Evolutionary conservation across 1,140 invertebrate species (phyloP).

Genomic region (Drosophila kohkoa): DNA sequence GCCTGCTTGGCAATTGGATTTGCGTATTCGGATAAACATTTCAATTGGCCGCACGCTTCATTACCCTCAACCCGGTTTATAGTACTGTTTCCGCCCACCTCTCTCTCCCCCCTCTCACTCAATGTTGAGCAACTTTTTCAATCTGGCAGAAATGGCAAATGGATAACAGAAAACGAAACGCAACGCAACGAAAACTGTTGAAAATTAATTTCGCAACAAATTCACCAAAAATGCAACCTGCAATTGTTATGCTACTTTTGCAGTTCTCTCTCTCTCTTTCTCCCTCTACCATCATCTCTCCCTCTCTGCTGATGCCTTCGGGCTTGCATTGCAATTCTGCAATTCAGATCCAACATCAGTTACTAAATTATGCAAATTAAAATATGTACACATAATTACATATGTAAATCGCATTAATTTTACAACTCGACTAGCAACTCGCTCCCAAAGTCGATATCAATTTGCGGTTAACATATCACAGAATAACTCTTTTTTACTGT

Average conservation of each 20-base stretch:
- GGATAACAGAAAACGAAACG: constrained; percentile 30
- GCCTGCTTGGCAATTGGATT: constrained; percentile 70
- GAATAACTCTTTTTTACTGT: constrained; percentile 27
- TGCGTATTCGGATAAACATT: constrained; percentile 78
- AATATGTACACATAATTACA: constrained; percentile 81
- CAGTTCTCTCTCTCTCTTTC: neutral
- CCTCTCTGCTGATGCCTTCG: neutral
- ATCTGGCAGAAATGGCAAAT: constrained; percentile 47
- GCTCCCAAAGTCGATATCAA: constrained; percentile 66
- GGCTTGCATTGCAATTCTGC: constrained; percentile 10
- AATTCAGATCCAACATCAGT: constrained; percentile 41
- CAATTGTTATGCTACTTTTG: constrained; percentile 38
- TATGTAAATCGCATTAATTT: constrained; percentile 80
- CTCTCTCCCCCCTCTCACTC: neutral
- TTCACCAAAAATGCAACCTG: constrained; percentile 38
- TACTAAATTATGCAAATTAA: constrained; percentile 81
- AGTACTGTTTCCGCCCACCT: constrained; percentile 1
- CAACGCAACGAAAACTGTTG: constrained; percentile 52
- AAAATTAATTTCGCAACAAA: constrained; percentile 70
- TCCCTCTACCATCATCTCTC: neutral
- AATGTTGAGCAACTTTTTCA: constrained; percentile 68
- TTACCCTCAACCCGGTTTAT: constrained; percentile 51
- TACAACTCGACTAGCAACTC: constrained; percentile 47
- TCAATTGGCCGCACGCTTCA: constrained; percentile 75
- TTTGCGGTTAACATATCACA: constrained; percentile 75